phyloP scores from a whole-genome alignment of 2,888 invertebrate species.

The Caenorhabditis sp. region DNA sequence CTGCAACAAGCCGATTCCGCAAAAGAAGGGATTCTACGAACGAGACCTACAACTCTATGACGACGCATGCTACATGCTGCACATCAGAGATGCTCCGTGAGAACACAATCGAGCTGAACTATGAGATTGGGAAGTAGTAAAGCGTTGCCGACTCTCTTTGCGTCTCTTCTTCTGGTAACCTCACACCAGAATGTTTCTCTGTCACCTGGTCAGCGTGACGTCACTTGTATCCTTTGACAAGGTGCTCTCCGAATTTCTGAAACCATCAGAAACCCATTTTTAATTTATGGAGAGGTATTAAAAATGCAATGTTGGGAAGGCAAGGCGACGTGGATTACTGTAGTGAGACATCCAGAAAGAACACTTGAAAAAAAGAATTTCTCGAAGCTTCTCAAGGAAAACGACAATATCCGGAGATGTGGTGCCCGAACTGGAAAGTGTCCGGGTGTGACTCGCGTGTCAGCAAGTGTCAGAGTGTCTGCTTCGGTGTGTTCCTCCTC shows the following conservation, averaged over 20 bases:
- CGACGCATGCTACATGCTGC: constrained; percentile 12
- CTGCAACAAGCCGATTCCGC: constrained; percentile 29
- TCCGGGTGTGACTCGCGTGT: too few species aligned
- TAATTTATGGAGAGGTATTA: too few species aligned
- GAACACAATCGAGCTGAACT: neutral
- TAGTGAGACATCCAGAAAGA: too few species aligned
- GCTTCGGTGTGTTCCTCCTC: constrained; percentile 7
- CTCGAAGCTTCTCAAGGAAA: too few species aligned
- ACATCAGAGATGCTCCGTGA: constrained; percentile 8
- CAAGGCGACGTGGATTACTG: too few species aligned
- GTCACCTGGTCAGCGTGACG: constrained; percentile 23
- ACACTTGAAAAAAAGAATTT: too few species aligned
- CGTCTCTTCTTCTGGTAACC: neutral
- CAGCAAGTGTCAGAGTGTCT: constrained; percentile 2
- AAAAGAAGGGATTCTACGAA: constrained; percentile 32
- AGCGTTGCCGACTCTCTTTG: neutral
- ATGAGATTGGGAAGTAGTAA: neutral
- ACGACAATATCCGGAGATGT: too few species aligned
- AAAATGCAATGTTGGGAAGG: too few species aligned
- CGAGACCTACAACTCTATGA: constrained; percentile 30
- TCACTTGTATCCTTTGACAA: constrained; percentile 10
- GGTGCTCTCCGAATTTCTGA: too few species aligned
- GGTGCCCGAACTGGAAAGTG: too few species aligned
- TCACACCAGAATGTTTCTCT: constrained; percentile 18
- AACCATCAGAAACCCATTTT: too few species aligned